phyloP scores from a whole-genome alignment of 2,797 vertebrate species.

The Acomys russatus region DNA sequence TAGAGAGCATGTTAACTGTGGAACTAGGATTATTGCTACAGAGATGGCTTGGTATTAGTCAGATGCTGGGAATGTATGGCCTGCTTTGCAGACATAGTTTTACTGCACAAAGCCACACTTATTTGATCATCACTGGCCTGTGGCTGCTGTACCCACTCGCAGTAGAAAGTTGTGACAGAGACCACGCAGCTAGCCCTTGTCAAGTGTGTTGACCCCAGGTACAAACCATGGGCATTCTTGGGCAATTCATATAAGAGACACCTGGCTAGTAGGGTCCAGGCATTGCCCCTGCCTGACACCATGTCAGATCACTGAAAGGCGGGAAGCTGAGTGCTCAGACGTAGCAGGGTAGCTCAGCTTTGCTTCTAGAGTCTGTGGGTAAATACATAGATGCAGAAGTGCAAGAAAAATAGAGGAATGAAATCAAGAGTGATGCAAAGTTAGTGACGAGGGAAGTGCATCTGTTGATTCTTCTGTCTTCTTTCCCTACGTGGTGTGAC shows the following conservation, averaged over 20 bases:
- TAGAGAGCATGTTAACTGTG: neutral
- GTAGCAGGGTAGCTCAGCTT: neutral
- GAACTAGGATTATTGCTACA: neutral
- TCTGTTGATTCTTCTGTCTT: constrained; percentile 37
- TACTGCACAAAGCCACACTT: neutral
- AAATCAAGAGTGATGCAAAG: constrained; percentile 39
- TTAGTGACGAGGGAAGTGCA: neutral
- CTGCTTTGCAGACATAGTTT: constrained; percentile 24
- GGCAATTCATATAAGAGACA: neutral
- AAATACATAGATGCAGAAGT: neutral
- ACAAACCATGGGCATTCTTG: neutral
- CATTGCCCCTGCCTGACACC: neutral
- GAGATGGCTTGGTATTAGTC: neutral
- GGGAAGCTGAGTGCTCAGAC: neutral
- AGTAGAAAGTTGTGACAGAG: neutral
- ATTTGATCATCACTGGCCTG: neutral
- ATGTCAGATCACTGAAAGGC: no score
- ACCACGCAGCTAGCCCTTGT: neutral
- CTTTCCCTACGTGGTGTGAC: neutral
- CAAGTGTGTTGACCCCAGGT: neutral
- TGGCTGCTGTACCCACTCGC: neutral
- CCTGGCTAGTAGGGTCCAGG: rapidly evolving
- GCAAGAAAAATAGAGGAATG: constrained; percentile 41
- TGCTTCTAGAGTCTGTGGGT: neutral
- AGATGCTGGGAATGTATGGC: no score